A percentile compares a stretch with the other conserved stretches of the same genome.
phyloP scores from a whole-genome alignment of 2,113 vertebrate species.

The Mirza zaza region DNA sequence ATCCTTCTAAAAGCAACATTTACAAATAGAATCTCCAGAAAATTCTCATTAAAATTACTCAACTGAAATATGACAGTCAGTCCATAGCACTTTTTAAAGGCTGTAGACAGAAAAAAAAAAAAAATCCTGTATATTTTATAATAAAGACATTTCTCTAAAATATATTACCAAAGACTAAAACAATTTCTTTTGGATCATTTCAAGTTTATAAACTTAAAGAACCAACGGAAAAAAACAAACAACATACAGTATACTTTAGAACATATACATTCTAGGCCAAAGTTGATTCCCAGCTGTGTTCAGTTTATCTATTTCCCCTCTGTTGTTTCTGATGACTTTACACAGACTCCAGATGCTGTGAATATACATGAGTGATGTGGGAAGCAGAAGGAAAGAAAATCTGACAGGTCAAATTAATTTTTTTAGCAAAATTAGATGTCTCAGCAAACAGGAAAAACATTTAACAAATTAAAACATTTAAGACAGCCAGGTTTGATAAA shows the following conservation, averaged over 20 bases:
- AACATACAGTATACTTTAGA: constrained; percentile 1
- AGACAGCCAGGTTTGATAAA: constrained; percentile 54
- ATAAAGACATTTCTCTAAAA: constrained; percentile 45
- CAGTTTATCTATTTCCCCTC: constrained; percentile 61
- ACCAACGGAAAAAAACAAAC: neutral
- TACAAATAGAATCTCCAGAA: constrained; percentile 60
- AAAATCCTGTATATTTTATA: constrained; percentile 19
- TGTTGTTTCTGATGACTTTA: constrained; percentile 71
- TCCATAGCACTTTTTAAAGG: constrained; percentile 23
- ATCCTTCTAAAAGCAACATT: constrained; percentile 39
- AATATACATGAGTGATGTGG: constrained; percentile 70
- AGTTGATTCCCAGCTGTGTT: constrained; percentile 67
- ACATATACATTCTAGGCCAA: constrained; percentile 43
- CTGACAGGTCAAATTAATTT: constrained; percentile 73
- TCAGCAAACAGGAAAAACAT: constrained; percentile 68
- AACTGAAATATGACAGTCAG: constrained; percentile 40
- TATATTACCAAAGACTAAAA: constrained; percentile 15
- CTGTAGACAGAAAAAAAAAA: neutral
- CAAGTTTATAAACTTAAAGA: constrained; percentile 34
- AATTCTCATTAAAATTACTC: constrained; percentile 58
- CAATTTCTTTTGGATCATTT: constrained; percentile 26
- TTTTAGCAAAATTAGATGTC: constrained; percentile 70
- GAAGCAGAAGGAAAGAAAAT: constrained; percentile 73
- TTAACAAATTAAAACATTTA: constrained; percentile 64
- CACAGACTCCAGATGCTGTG: constrained; percentile 76